Conservation (phyloP, 2,797 vertebrate species). For the Micrastur ruficollis region DNA sequence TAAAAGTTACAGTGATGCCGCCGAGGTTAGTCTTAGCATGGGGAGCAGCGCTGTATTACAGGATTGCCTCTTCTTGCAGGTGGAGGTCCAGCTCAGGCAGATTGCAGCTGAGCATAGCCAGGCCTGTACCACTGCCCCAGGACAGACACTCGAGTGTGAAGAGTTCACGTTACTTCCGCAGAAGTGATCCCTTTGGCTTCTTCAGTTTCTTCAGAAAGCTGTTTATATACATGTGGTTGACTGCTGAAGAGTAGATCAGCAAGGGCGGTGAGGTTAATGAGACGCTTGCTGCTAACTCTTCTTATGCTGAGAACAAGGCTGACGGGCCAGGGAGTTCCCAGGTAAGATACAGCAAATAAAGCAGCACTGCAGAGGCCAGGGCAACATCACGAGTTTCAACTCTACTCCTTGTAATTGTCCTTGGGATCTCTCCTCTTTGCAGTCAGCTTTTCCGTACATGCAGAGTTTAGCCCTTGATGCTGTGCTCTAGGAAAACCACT, state of each 20-base stretch:
- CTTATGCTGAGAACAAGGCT: neutral
- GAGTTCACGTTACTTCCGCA: neutral
- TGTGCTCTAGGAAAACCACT: neutral
- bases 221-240: neutral
- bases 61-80: neutral
- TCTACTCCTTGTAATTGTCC: neutral
- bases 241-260: neutral
- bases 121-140: rapidly evolving
- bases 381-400: neutral
- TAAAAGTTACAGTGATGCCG: neutral
- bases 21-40: rapidly evolving
- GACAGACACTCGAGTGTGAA: rapidly evolving
- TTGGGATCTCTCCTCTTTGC: neutral
- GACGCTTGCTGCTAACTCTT: neutral
- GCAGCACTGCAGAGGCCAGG: neutral
- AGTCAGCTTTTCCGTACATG: neutral
- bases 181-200: neutral
- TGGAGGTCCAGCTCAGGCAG: neutral
- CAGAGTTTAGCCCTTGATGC: neutral
- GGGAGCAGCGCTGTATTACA: neutral
- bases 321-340: neutral
- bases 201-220: neutral
- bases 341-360: neutral
- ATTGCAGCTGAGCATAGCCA: neutral
- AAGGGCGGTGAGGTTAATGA: neutral